phyloP scores from a whole-genome alignment of 2,888 invertebrate genomes.

The Latrodectus hesperus region DNA sequence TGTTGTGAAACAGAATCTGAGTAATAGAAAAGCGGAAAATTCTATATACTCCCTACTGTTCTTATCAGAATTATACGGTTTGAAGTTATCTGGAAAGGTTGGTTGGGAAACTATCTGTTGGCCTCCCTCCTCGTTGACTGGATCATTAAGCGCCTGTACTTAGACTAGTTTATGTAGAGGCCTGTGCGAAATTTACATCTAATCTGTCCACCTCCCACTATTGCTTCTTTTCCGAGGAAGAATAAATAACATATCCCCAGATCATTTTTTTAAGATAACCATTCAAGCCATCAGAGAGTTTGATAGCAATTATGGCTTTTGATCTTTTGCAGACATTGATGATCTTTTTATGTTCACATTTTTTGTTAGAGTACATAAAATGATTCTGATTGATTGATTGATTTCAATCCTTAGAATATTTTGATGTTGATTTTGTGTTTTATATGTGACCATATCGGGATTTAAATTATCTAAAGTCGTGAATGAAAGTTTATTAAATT shows the following conservation, averaged over 20 bases:
- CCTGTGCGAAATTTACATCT: slow-evolving; percentile 21
- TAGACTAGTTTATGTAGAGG: slow-evolving; percentile 29
- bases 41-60: slow-evolving; percentile 25
- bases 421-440: too few relatives aligned
- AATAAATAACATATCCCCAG: slow-evolving; percentile 4
- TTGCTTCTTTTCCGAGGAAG: neutral
- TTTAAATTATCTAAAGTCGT: too few relatives aligned
- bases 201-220: neutral
- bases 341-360: too few relatives aligned
- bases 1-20: too few relatives aligned
- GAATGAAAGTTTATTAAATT: too few relatives aligned
- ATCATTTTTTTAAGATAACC: neutral
- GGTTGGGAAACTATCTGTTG: neutral
- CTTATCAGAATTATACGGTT: slow-evolving; percentile 8
- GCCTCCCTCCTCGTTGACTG: slow-evolving; percentile 15
- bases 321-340: too few relatives aligned
- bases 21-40: neutral
- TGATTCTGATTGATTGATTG: too few relatives aligned
- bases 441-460: too few relatives aligned
- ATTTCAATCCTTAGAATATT: too few relatives aligned
- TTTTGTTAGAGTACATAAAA: too few relatives aligned
- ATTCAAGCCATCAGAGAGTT: too few relatives aligned
- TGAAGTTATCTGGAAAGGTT: neutral
- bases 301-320: too few relatives aligned
- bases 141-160: slow-evolving; percentile 32